A percentile compares a stretch with the other conserved stretches of the same genome.
phyloP scores from a whole-genome alignment of 2,113 vertebrate genomes.

The Chitala chitala region DNA sequence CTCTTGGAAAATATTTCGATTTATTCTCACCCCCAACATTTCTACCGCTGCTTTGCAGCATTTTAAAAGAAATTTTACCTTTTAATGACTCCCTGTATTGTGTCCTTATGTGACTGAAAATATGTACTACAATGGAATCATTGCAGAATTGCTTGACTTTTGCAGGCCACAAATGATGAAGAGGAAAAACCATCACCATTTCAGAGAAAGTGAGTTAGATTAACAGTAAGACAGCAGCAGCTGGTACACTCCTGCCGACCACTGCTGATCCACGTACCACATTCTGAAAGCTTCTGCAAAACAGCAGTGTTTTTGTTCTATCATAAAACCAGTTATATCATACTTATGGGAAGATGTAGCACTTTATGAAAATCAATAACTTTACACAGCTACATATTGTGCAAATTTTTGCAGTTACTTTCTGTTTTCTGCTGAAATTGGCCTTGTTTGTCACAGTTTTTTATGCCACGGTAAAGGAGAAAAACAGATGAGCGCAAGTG shows the following conservation, averaged over 20 bases:
- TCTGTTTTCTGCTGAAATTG: background rate
- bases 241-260: too few relatives aligned
- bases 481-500: too few relatives aligned
- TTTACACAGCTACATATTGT: too few relatives aligned
- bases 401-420: too few relatives aligned
- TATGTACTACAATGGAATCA: background rate
- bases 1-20: too few relatives aligned
- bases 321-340: background rate
- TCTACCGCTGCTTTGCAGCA: too few relatives aligned
- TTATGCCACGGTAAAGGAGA: too few relatives aligned
- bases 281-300: background rate
- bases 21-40: too few relatives aligned
- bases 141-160: background rate
- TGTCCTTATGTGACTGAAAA: background rate
- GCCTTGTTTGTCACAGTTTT: too few relatives aligned
- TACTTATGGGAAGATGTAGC: background rate
- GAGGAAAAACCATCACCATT: constrained; percentile 51
- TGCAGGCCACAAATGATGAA: constrained; percentile 46
- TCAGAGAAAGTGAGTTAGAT: constrained; percentile 63
- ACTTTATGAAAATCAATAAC: background rate
- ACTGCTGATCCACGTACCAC: too few relatives aligned
- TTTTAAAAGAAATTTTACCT: background rate
- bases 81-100: background rate
- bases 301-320: background rate
- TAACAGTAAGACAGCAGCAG: too few relatives aligned